Conservation (phyloP, 2,797 vertebrate genomes). For the Sebastes hubbsi region DNA sequence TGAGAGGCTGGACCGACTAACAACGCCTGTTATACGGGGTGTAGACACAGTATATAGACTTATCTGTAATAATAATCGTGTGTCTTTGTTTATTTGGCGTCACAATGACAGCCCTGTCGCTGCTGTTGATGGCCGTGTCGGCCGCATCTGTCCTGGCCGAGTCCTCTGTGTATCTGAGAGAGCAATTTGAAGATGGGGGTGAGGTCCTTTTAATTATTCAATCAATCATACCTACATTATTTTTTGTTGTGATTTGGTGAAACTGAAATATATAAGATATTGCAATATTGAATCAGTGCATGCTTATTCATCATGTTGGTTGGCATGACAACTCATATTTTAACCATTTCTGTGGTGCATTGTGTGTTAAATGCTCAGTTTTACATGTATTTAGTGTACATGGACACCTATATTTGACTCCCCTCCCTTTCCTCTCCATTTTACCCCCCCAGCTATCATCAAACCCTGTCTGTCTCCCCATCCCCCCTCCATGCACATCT, state of each 20-base stretch:
- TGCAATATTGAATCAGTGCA: neutral
- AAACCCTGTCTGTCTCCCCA: constrained; percentile 34
- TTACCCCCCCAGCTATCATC: constrained; percentile 17
- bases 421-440: neutral
- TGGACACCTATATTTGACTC: constrained; percentile 16
- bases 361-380: neutral
- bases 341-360: neutral
- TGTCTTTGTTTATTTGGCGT: neutral
- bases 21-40: neutral
- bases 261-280: neutral
- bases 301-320: neutral
- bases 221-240: neutral
- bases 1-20: constrained; percentile 5
- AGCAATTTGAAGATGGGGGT: constrained; percentile 90
- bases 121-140: constrained; percentile 76
- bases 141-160: constrained; percentile 77
- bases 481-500: constrained; percentile 16
- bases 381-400: neutral
- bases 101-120: constrained; percentile 74
- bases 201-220: constrained; percentile 57
- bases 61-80: neutral
- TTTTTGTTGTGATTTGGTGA: neutral
- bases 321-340: neutral
- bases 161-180: constrained; percentile 82
- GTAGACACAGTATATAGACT: neutral